Evolutionary conservation across 30 jellyfish, hydroid and myxozoan species (phyloP), one percentile per base, ranked within the genome.

Genomic region (Pseudorhiza aurosa): DNA sequence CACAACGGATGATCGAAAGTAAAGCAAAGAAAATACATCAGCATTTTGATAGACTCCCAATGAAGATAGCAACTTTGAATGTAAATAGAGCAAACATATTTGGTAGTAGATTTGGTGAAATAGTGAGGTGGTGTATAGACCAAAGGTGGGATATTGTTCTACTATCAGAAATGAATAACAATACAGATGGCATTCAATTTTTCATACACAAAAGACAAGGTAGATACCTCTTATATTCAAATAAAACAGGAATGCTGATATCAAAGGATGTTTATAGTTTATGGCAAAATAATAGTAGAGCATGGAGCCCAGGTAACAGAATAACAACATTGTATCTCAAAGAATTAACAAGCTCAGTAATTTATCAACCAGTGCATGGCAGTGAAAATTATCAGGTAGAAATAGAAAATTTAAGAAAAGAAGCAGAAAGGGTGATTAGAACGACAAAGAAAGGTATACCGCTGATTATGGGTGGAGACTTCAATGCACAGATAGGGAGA

Each of bases 41-140:
- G n/a, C n/a, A n/a, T n/a, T n/a, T n/a, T n/a, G n/a, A n/a, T n/a
- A n/a, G 8, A 40, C 51, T 40, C 60, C 7, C 19, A 46, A 46
- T 46, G 60, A 46, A 46, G 2, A 46, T 46, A 46, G 60, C 60
- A 46, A 46, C 60, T 46, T 46, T 3, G 60, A 46, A 46, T 46
- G 60, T 46, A 46, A 46, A 46, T 46, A 46, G 60, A 46, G 60
- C 19, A 12, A 46, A 46, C 19, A 46, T 5, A 46, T 46, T 46
- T 2, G 19, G 60, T 46, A 46, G 60, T 14, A 46, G 60, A 14
- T 46, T 46, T 46, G 60, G 60, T 12, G 60, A 46, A 46, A 46
- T 46, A 12, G 60, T 46, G 60, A 46, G 19, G 7, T 46, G 60
- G 60, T 46, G 60, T 46, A 46, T 46, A 46, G 60, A 46, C 60